Conservation (phyloP, 2,113 vertebrate genomes). For the Setophaga kirtlandii region DNA sequence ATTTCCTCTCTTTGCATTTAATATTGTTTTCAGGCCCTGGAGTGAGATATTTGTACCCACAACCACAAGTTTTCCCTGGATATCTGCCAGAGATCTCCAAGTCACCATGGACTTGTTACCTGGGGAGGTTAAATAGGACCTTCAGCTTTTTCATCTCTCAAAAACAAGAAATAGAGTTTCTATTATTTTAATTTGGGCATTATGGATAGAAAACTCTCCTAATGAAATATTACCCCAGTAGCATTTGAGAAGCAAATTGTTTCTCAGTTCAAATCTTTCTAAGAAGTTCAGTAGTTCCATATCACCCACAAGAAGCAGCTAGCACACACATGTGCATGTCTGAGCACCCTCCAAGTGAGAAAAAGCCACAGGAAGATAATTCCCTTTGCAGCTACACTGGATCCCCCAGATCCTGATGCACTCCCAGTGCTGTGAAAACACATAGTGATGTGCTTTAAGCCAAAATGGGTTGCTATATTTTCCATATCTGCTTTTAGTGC, state of each 20-base stretch:
- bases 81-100: background rate
- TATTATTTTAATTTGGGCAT: background rate
- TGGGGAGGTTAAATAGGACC: background rate
- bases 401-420: background rate
- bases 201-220: background rate
- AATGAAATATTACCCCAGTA: background rate
- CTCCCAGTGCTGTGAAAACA: background rate
- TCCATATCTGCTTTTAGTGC: background rate
- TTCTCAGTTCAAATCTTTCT: no score
- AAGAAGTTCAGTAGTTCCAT: background rate
- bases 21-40: background rate
- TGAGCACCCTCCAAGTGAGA: background rate
- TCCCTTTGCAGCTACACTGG: background rate
- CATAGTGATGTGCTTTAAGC: accelerated
- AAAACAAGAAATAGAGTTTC: background rate
- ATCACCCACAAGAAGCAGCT: background rate
- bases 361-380: background rate
- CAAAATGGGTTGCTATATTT: background rate
- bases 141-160: background rate
- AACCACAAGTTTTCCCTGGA: background rate
- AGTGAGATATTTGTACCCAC: background rate
- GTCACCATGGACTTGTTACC: background rate
- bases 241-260: background rate
- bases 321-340: background rate
- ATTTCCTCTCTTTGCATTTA: background rate